Percentiles rank a stretch among this genome's conserved stretches.
phyloP scores from a whole-genome alignment of 2,113 vertebrate genomes.

The Oriolus oriolus region DNA sequence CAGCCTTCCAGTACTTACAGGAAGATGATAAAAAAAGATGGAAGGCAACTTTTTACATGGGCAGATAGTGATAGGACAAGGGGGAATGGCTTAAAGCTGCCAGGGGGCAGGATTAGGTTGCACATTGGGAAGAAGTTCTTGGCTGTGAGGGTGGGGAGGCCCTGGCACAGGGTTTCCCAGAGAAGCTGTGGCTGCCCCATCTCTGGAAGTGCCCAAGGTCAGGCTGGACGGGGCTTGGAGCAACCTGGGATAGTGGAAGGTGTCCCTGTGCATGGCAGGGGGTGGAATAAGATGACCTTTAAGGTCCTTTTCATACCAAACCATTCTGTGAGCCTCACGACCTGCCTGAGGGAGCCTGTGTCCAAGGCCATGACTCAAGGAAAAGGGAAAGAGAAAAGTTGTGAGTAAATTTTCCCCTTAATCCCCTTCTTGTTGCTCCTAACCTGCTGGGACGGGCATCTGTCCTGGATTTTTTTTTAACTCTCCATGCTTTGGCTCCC shows the following conservation, averaged over 20 bases:
- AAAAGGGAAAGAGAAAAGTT: not conserved
- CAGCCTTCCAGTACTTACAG: not conserved
- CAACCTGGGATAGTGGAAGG: rapidly evolving
- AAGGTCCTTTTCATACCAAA: not conserved
- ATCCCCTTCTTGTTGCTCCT: not conserved
- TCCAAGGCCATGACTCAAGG: not conserved
- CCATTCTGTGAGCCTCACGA: not conserved
- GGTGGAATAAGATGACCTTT: not conserved
- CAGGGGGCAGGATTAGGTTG: not conserved
- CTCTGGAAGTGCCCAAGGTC: rapidly evolving
- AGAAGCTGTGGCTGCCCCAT: not conserved
- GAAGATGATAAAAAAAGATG: not conserved
- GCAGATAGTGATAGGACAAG: not conserved
- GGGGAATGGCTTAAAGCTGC: not conserved
- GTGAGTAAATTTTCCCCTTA: not conserved
- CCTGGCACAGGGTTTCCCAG: rapidly evolving
- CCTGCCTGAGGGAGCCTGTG: not conserved
- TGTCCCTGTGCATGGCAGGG: not conserved
- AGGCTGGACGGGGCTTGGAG: rapidly evolving
- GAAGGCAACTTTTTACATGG: not conserved
- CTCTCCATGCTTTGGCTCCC: not conserved
- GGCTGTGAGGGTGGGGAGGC: rapidly evolving
- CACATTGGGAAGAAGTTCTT: not conserved
- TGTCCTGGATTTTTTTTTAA: not conserved
- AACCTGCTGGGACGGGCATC: no score